A percentile compares a stretch with the other conserved stretches of the same genome.
Conservation (phyloP, 2,113 vertebrate species). For the Himantopus leucocephalus region DNA sequence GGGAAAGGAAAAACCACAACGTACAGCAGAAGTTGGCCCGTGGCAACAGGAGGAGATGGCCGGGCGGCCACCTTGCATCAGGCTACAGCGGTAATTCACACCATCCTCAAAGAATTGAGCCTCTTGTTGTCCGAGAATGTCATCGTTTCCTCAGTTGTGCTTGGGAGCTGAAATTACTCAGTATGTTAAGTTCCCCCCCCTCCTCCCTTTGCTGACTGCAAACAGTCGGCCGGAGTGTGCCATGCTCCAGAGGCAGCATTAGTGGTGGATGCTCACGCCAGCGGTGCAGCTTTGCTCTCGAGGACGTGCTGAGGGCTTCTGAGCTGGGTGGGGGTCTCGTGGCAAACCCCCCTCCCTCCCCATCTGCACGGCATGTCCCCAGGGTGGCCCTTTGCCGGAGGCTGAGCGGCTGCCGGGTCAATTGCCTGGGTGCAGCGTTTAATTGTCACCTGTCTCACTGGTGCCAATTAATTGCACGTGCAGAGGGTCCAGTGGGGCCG, state of each 20-base stretch:
- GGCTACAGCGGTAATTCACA: neutral
- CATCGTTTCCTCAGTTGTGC: neutral
- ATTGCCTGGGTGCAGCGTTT: neutral
- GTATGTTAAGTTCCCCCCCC: no score
- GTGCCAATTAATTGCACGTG: neutral
- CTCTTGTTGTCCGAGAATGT: neutral
- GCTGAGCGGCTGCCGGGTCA: neutral
- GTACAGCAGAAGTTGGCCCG: neutral
- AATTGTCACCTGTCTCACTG: neutral
- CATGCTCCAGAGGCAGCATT: fast-evolving
- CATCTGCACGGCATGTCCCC: neutral
- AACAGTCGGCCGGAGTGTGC: neutral
- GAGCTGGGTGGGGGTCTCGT: neutral
- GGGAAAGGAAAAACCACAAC: neutral
- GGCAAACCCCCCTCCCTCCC: neutral
- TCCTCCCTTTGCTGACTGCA: neutral
- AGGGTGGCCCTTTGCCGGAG: neutral
- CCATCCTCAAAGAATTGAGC: neutral
- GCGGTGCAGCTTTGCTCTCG: neutral
- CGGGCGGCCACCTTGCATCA: neutral
- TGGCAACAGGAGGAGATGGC: neutral
- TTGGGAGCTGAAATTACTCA: neutral
- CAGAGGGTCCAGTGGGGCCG: neutral
- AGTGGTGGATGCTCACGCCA: neutral
- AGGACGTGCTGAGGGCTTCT: neutral